Conservation (phyloP, 2,888 invertebrate genomes). For the Pimpla rufipes region DNA sequence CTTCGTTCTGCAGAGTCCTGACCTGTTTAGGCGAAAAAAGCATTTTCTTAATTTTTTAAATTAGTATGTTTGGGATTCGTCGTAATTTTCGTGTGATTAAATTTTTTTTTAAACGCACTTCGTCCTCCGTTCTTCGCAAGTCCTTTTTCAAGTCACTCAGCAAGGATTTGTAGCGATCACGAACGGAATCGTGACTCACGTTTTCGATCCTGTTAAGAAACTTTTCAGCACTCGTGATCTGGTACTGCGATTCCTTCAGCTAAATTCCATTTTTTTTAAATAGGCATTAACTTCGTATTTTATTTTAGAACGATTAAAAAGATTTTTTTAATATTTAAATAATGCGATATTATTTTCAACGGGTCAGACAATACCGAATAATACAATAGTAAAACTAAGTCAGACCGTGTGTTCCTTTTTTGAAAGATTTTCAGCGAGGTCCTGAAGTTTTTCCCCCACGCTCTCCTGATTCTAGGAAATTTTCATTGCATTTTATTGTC, state of each 20-base stretch:
- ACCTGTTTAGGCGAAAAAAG: slow-evolving; percentile 64
- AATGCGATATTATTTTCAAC: neutral
- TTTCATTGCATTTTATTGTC: neutral
- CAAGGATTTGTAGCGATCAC: slow-evolving; percentile 72
- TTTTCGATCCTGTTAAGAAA: slow-evolving; percentile 70
- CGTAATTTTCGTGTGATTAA: neutral
- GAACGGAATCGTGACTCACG: slow-evolving; percentile 67
- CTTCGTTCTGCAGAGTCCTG: slow-evolving; percentile 71
- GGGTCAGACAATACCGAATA: neutral
- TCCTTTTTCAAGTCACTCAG: slow-evolving; percentile 76
- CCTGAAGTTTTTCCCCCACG: slow-evolving; percentile 66
- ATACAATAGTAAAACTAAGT: neutral
- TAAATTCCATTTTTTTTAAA: slow-evolving; percentile 38
- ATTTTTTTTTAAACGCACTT: slow-evolving; percentile 69
- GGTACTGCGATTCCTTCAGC: slow-evolving; percentile 68
- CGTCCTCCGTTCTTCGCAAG: slow-evolving; percentile 75
- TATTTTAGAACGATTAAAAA: neutral
- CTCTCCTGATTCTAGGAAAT: slow-evolving; percentile 64
- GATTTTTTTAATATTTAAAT: neutral
- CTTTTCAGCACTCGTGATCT: slow-evolving; percentile 72
- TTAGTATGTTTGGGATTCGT: neutral
- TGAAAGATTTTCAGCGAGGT: slow-evolving; percentile 67
- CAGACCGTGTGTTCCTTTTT: slow-evolving; percentile 69
- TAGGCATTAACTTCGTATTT: neutral
- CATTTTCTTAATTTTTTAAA: slow-evolving; percentile 7